A percentile compares a stretch with the other conserved stretches of the same genome.
phyloP scores from a whole-genome alignment of 2,113 vertebrate species.

The Boulengerochromis microlepis region DNA sequence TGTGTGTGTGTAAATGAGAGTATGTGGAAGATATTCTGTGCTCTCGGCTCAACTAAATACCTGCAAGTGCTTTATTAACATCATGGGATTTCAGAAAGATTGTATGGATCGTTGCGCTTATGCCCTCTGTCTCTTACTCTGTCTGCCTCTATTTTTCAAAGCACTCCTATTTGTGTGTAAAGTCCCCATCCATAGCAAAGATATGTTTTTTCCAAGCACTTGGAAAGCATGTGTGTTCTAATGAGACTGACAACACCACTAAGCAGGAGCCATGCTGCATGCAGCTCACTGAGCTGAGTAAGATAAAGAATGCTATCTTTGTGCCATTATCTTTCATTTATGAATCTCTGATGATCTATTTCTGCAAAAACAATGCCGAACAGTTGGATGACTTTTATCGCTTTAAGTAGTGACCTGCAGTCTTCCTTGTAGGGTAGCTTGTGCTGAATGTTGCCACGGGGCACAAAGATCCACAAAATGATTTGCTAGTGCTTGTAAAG shows the following conservation, averaged over 20 bases:
- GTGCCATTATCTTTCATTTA: background rate
- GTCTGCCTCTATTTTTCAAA: background rate
- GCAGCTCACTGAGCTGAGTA: background rate
- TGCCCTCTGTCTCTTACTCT: conserved; percentile 17
- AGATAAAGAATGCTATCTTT: background rate
- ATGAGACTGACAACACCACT: background rate
- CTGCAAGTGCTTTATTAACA: conserved; percentile 37
- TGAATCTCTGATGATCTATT: background rate
- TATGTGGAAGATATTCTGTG: conserved; percentile 1
- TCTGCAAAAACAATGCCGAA: background rate
- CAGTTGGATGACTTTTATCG: background rate
- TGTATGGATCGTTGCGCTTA: conserved; percentile 10
- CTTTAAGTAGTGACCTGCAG: background rate
- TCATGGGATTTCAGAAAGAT: conserved; percentile 31
- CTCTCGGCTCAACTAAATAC: conserved; percentile 33
- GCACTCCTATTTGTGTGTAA: background rate
- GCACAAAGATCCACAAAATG: background rate
- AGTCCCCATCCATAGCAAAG: background rate
- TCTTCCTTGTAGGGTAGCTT: background rate
- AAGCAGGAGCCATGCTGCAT: background rate
- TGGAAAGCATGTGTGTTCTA: background rate
- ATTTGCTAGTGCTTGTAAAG: background rate
- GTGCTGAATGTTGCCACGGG: background rate
- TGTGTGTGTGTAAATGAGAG: background rate
- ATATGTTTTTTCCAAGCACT: background rate